Conservation (phyloP, 1,140 invertebrate genomes). For the Apis cerana region DNA sequence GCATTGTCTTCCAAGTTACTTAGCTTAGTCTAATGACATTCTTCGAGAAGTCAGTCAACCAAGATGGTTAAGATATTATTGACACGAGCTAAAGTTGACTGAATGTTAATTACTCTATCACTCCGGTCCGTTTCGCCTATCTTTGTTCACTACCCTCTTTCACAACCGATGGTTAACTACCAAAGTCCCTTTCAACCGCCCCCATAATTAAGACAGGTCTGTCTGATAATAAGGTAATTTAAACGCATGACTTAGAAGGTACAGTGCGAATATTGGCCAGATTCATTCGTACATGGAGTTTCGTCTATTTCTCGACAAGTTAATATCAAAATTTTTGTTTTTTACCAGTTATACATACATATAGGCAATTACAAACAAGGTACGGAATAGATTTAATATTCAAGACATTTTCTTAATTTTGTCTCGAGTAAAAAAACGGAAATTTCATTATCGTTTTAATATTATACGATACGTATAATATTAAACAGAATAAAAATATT, state of each 20-base stretch:
- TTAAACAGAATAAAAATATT: too few species aligned
- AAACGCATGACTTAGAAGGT: constrained; percentile 73
- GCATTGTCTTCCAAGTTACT: background rate
- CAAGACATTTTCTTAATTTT: too few species aligned
- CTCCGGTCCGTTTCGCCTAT: constrained; percentile 38
- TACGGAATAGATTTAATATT: too few species aligned
- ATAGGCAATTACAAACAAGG: too few species aligned
- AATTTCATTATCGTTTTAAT: too few species aligned
- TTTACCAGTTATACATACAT: constrained; percentile 25
- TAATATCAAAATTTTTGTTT: constrained; percentile 41
- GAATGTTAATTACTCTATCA: constrained; percentile 75
- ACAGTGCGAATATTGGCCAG: constrained; percentile 55
- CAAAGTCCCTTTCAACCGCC: constrained; percentile 1
- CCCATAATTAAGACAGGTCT: constrained; percentile 68
- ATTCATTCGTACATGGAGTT: constrained; percentile 46
- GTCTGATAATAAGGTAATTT: constrained; percentile 73
- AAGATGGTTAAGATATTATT: constrained; percentile 68
- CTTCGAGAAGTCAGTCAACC: constrained; percentile 39
- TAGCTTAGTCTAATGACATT: constrained; percentile 1
- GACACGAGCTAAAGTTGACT: constrained; percentile 70
- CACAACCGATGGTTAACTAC: background rate
- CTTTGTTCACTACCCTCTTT: background rate
- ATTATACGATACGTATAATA: too few species aligned
- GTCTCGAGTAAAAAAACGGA: too few species aligned
- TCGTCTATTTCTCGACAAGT: constrained; percentile 44